Base-by-base conservation (phyloP, 30 jellyfish, hydroid and myxozoan species). In the Sanderia malayensis region DNA sequence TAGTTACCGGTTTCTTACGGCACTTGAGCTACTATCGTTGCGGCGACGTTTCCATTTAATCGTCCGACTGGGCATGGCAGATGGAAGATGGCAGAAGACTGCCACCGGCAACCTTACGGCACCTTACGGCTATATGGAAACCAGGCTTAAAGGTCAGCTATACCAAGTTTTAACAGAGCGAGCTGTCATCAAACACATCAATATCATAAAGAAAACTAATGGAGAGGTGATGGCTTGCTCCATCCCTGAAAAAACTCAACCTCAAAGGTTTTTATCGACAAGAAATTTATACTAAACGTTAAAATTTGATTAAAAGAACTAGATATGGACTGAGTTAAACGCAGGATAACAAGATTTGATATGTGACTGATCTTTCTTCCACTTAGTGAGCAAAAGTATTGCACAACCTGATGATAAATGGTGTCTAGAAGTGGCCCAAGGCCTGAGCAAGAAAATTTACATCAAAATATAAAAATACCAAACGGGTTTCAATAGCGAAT, bases 191-290 rank as follows among this genome's bases (percentile, higher is more conserved):
- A 41, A 41, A 41, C 55, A 41, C 15, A 41, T 41, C 55, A 41
- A 41, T 41, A 41, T 41, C 15, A 41, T 41, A 41, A 41, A 41
- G 55, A 41, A 41, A 41, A 15, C 55, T 41, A 41, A 41, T 41
- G 55, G 55, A 41, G 55, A 41, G 55, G 55, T 41, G 55, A 41
- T 41, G 55, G 55, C 55, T 41, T 41, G 55, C 55, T 41, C 11
- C 55, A 41, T 41, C 55, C 55, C 55, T 41, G 55, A 41, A 41
- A 41, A 41, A 15, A 41, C 15, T 41, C 55, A 41, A 41, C 55
- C 55, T 41, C 55, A 41, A 41, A 41, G 55, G 55, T 41, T 41
- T 15, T 41, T 8, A 41, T 41, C 55, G 55, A 41, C 55, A 15
- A 41, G 15, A 41, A 41, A 41, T 41, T 41, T 41, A 41, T 15